Conservation (phyloP, 2,888 invertebrate genomes). For the Kuschelorhynchus macadamiae region DNA sequence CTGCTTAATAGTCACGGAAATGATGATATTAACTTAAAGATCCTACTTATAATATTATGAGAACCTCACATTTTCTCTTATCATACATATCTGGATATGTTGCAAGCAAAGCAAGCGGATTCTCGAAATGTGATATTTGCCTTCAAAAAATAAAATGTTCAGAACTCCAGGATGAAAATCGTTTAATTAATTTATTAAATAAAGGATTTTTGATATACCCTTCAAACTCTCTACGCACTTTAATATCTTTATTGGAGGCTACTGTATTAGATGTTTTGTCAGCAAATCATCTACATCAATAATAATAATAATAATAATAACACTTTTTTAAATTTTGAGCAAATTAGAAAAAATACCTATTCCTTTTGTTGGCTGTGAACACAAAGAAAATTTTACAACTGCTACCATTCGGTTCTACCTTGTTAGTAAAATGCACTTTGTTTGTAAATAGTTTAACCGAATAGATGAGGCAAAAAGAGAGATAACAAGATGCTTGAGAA, state of each 20-base stretch:
- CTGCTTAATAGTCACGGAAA: slow-evolving; percentile 6
- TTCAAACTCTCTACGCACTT: not conserved
- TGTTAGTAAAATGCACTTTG: too few relatives aligned
- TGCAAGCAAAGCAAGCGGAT: slow-evolving; percentile 1
- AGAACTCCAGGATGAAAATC: not conserved
- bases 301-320: not conserved
- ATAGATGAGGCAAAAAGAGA: too few relatives aligned
- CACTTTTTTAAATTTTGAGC: not conserved
- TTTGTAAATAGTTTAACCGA: too few relatives aligned
- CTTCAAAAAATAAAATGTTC: not conserved
- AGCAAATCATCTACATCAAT: not conserved
- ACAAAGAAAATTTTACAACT: too few relatives aligned
- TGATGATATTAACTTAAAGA: not conserved
- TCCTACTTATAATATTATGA: slow-evolving; percentile 7
- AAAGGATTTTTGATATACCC: not conserved
- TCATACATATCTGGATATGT: slow-evolving; percentile 5
- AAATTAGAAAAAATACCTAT: not conserved
- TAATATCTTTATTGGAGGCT: not conserved
- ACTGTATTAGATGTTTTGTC: not conserved
- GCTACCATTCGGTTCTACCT: too few relatives aligned
- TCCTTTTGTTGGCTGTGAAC: too few relatives aligned
- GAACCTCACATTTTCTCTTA: slow-evolving; percentile 10
- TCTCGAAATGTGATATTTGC: not conserved
- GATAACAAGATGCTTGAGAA: too few relatives aligned
- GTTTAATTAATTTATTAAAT: not conserved